phyloP scores from a whole-genome alignment of 2,888 invertebrate species.

The Drosophila barbarae region DNA sequence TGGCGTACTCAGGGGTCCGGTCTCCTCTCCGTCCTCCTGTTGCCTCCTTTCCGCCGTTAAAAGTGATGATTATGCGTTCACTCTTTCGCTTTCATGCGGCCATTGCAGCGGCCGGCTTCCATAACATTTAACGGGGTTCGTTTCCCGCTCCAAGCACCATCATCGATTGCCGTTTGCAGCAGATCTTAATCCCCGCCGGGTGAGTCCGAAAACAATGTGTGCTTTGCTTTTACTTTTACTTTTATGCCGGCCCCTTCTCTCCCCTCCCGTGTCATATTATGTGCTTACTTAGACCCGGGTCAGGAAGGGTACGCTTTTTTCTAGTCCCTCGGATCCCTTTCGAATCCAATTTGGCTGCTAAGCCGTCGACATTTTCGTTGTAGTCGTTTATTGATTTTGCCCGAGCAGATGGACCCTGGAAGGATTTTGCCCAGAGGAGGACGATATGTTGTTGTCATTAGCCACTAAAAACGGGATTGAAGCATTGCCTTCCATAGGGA shows the following conservation, averaged over 20 bases:
- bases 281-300: slow-evolving; percentile 47
- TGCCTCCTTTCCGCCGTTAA: slow-evolving; percentile 51
- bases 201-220: slow-evolving; percentile 48
- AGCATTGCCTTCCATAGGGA: slow-evolving; percentile 32
- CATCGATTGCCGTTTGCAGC: slow-evolving; percentile 40
- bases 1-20: neutral
- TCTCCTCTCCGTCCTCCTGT: neutral
- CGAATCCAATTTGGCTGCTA: slow-evolving; percentile 73
- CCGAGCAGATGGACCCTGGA: slow-evolving; percentile 4
- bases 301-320: slow-evolving; percentile 30
- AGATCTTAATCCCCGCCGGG: slow-evolving; percentile 49
- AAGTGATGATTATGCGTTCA: slow-evolving; percentile 69
- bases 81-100: slow-evolving; percentile 54
- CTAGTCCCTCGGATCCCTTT: slow-evolving; percentile 35
- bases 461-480: slow-evolving; percentile 4
- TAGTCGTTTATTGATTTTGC: slow-evolving; percentile 69
- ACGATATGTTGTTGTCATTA: slow-evolving; percentile 31
- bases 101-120: slow-evolving; percentile 15
- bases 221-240: slow-evolving; percentile 46
- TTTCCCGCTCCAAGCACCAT: slow-evolving; percentile 12
- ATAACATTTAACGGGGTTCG: slow-evolving; percentile 50
- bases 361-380: slow-evolving; percentile 63
- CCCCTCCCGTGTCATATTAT: slow-evolving; percentile 60
- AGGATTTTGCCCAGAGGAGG: neutral
- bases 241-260: slow-evolving; percentile 23